A percentile compares a stretch with the other conserved stretches of the same genome.
Evolutionary conservation across 1,140 invertebrate genomes (phyloP).

Genomic region (Ceratoteleas bidentatus): DNA sequence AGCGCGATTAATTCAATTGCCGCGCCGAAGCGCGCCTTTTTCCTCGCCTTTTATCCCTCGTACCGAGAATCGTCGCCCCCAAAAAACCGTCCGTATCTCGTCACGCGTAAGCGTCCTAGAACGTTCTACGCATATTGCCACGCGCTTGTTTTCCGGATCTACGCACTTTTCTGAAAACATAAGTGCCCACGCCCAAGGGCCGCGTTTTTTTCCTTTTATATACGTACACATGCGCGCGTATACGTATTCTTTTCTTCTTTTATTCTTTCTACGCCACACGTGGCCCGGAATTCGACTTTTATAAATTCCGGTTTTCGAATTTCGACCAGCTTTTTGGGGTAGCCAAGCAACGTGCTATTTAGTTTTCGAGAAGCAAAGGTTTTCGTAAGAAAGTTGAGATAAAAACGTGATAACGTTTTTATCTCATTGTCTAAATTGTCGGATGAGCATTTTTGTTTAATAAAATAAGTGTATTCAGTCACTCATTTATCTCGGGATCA

Average conservation of each 20-base stretch:
- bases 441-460: no score
- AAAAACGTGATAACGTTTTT: no score
- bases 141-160: slow-evolving; percentile 73
- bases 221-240: no score
- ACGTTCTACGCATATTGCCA: slow-evolving; percentile 69
- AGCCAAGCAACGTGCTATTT: no score
- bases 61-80: slow-evolving; percentile 29
- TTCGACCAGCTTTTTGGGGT: slow-evolving; percentile 25
- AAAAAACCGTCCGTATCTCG: slow-evolving; percentile 45
- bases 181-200: slow-evolving; percentile 67
- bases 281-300: slow-evolving; percentile 51
- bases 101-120: slow-evolving; percentile 67
- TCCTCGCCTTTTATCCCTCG: slow-evolving; percentile 39
- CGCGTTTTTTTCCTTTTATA: slow-evolving; percentile 22
- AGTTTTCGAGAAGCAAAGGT: no score
- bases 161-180: slow-evolving; percentile 77
- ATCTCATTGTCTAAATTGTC: no score
- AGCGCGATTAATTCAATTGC: slow-evolving; percentile 24
- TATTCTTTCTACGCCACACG: slow-evolving; percentile 46
- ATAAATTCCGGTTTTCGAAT: slow-evolving; percentile 26
- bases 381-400: no score
- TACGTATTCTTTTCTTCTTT: slow-evolving; percentile 25
- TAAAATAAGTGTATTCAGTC: background rate
- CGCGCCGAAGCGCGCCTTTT: slow-evolving; percentile 45
- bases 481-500: slow-evolving; percentile 14